Percentiles rank a stretch among this genome's conserved stretches.
These are phyloP conservation scores for Dipus sagitta DNA, from an alignment of 2,797 vertebrate genomes.

Conservation along the genomic window DNA sequence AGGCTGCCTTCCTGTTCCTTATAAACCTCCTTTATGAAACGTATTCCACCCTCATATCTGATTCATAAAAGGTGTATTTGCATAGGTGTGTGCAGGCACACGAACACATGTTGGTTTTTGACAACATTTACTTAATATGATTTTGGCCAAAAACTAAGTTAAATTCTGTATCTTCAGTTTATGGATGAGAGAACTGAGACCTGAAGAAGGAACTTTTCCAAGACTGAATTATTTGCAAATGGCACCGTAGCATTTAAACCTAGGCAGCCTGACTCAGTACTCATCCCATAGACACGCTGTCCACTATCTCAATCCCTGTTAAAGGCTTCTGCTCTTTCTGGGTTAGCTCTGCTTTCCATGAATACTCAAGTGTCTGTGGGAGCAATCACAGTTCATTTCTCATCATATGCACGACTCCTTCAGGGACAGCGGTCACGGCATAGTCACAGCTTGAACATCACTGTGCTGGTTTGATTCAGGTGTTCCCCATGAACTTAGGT, in stretches of 20 bases:
- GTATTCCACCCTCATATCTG: not conserved
- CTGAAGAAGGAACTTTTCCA: not conserved
- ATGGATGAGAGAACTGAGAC: not conserved
- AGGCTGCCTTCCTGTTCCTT: not conserved
- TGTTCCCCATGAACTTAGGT: no score
- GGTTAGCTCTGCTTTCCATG: not conserved
- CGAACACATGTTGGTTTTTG: not conserved
- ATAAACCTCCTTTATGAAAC: not conserved
- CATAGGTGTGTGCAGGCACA: not conserved
- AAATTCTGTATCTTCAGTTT: not conserved
- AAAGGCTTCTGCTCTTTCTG: not conserved
- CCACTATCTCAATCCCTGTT: not conserved
- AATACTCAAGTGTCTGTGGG: not conserved
- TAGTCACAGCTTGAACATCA: not conserved
- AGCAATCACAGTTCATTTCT: not conserved
- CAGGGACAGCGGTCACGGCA: not conserved
- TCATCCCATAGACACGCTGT: not conserved
- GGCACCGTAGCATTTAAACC: not conserved
- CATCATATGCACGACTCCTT: not conserved
- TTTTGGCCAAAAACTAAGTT: not conserved
- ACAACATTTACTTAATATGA: not conserved
- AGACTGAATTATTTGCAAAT: slow-evolving; percentile 15
- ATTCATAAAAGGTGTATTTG: not conserved
- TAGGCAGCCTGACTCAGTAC: not conserved
- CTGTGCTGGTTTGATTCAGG: no score